Base-by-base conservation (phyloP, 2,797 vertebrate genomes). In the Sus cebifrons region DNA sequence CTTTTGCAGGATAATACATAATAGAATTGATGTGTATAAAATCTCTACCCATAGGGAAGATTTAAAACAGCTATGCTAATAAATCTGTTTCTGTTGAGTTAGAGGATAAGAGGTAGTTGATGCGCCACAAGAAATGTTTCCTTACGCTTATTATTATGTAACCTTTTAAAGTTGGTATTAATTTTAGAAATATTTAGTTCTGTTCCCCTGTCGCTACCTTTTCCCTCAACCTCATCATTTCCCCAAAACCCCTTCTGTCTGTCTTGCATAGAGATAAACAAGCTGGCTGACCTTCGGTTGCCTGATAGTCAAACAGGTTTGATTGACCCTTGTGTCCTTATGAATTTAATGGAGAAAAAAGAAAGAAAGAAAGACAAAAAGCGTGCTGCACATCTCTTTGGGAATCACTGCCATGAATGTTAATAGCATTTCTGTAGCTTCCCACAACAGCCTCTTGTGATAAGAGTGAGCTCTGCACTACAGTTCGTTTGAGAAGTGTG, bases 371-470 rank as follows among this genome's bases (percentile, higher is more conserved):
- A 85, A 94, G 96, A 92, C 91, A 74, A 97, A 91, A 98, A 98
- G 98, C 98, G 98, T 99, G 99, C 98, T 98, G 98, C 98, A 98
- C 98, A 96, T 97, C 97, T 99, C 99, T 98, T 98, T 98, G 98
- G 98, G 98, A 98, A 98, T 99, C 98, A 99, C 99, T 99, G 98
- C 99, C 98, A 98, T 98, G 99, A 98, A 99, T 98, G 99, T 98
- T 98, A 99, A 99, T 99, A 99, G 99, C 99, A 98, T 99, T 98
- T 99, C 98, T 99, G 98, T 98, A 98, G 98, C 98, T 99, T 99
- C 98, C 98, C 98, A 99, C 99, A 98, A 98, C 98, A 99, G 99
- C 99, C 99, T 99, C 98, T 98, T 98, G 99, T 98, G 98, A 98
- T 98, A 68, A 68, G 97, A 99, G 98, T 98, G 98, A 99, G 98